Percentiles rank a stretch among this genome's conserved stretches.
Conservation (phyloP, 2,113 vertebrate genomes). For the Nycticryphes semicollaris region DNA sequence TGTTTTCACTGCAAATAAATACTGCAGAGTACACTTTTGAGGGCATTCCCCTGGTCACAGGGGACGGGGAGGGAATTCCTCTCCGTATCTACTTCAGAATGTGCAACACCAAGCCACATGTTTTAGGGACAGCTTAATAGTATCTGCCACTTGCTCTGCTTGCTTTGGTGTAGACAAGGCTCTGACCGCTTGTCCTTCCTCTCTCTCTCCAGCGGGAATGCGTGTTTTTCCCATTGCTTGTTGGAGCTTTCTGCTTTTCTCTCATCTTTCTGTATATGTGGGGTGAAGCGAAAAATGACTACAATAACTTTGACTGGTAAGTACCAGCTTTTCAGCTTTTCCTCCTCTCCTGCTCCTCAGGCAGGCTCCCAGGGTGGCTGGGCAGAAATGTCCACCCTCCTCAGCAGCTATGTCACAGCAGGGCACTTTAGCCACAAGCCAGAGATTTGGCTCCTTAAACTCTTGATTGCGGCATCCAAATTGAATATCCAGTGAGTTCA, state of each 20-base stretch:
- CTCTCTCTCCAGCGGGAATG: constrained; percentile 72
- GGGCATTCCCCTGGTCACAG: neutral
- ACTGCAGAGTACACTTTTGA: neutral
- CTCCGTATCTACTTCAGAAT: neutral
- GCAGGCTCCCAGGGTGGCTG: neutral
- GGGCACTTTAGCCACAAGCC: neutral
- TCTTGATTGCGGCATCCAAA: neutral
- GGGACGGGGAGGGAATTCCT: neutral
- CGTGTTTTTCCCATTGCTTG: constrained; percentile 79
- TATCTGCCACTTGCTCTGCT: neutral
- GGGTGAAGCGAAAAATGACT: constrained; percentile 90
- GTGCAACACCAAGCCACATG: neutral
- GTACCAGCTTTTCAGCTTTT: constrained; percentile 40
- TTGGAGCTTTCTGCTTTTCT: constrained; percentile 82
- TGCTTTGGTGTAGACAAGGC: neutral
- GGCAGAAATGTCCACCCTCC: neutral
- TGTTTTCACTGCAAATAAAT: neutral
- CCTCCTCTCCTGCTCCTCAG: neutral
- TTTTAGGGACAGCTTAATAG: neutral
- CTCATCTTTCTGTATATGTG: constrained; percentile 87
- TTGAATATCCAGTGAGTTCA: neutral
- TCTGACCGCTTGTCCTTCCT: constrained; percentile 26
- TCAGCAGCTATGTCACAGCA: neutral
- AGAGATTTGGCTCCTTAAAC: neutral
- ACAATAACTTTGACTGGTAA: constrained; percentile 91